phyloP scores from a whole-genome alignment of 2,113 vertebrate species.

The Progne subis region DNA sequence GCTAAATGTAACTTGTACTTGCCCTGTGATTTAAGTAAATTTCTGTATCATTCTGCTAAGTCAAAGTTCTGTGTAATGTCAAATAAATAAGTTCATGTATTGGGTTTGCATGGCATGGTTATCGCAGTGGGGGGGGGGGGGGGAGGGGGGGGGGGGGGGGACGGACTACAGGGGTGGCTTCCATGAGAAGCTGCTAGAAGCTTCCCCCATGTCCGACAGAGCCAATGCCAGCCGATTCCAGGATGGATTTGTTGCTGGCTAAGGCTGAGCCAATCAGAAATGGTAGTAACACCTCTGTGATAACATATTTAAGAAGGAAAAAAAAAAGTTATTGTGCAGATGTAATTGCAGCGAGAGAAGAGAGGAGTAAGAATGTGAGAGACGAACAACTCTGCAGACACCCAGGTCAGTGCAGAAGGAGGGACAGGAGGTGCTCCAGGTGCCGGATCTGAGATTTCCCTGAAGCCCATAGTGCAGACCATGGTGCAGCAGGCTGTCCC shows the following conservation, averaged over 20 bases:
- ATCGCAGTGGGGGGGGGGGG: background rate
- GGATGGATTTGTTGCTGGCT: background rate
- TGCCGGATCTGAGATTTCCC: background rate
- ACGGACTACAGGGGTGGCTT: background rate
- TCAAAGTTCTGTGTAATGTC: background rate
- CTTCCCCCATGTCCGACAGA: background rate
- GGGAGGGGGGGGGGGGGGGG: too few species aligned
- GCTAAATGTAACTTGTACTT: background rate
- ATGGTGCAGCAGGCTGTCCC: too few species aligned
- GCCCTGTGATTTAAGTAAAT: background rate
- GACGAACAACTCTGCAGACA: background rate
- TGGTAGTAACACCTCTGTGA: background rate
- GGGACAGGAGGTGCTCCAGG: background rate
- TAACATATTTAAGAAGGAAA: background rate
- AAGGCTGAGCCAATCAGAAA: background rate
- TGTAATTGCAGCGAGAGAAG: background rate
- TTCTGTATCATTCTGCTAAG: background rate
- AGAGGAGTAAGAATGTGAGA: background rate
- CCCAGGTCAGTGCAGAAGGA: background rate
- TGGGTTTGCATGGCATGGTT: background rate
- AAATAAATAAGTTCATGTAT: background rate
- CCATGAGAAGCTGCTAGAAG: background rate
- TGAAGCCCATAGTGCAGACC: too few species aligned
- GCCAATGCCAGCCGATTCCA: background rate
- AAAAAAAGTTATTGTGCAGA: background rate